Evolutionary conservation across 2,888 invertebrate genomes (phyloP).

Genomic region (Tetanocera ferruginea): DNA sequence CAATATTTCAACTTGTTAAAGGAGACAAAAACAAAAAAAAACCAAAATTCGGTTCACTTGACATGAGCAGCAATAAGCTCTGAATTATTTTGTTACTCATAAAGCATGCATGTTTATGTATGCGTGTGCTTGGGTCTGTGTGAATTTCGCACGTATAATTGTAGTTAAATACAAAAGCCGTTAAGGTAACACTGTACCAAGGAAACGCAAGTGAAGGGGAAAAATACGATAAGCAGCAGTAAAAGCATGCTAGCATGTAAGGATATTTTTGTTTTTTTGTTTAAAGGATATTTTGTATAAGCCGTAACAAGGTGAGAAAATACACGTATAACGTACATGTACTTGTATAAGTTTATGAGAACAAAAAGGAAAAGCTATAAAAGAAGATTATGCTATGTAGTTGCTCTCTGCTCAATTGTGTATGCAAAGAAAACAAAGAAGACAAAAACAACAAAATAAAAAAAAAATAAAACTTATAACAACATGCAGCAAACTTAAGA

Average conservation of each 20-base stretch:
- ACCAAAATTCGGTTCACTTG: slow-evolving; percentile 11
- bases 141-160: slow-evolving; percentile 15
- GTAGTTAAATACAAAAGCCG: slow-evolving; percentile 11
- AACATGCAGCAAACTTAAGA: slow-evolving; percentile 5
- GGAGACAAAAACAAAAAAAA: no score
- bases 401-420: slow-evolving; percentile 24
- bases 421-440: no score
- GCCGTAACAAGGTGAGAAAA: no score
- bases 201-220: neutral
- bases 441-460: no score
- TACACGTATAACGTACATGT: no score
- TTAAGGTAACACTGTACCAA: neutral
- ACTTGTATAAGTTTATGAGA: no score
- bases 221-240: neutral
- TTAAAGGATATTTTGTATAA: no score
- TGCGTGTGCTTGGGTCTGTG: neutral
- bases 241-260: neutral
- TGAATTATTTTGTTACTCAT: slow-evolving; percentile 18
- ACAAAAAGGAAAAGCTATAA: neutral
- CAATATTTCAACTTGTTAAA: neutral
- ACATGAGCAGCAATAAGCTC: neutral
- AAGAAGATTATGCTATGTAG: slow-evolving; percentile 23
- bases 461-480: neutral
- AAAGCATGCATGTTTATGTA: neutral
- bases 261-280: neutral